phyloP scores from a whole-genome alignment of 2,797 vertebrate genomes.

The Brotogeris chrysoptera region DNA sequence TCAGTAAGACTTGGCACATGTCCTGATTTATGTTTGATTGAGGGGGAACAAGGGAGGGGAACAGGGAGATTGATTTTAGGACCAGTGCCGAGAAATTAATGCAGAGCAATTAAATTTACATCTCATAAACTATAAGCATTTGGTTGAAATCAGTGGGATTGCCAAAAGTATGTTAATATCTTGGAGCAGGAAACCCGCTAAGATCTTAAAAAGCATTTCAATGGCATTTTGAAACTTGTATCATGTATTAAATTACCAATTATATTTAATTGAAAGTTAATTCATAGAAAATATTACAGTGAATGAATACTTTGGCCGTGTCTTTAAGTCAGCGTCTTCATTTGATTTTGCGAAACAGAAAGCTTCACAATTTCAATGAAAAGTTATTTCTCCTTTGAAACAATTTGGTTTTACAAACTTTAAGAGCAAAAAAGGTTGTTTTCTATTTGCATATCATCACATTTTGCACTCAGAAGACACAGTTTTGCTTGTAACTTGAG shows the following conservation, averaged over 20 bases:
- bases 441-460: background rate
- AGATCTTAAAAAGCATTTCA: conserved; percentile 42
- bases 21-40: conserved; percentile 63
- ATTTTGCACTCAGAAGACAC: background rate
- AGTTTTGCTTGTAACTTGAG: background rate
- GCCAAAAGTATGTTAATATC: conserved; percentile 53
- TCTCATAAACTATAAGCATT: conserved; percentile 65
- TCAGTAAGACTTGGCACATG: conserved; percentile 52
- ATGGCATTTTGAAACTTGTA: background rate
- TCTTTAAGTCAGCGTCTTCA: background rate
- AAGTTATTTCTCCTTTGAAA: background rate
- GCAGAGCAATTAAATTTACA: conserved; percentile 71
- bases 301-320: background rate
- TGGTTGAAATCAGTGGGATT: conserved; percentile 50
- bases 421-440: background rate
- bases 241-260: conserved; percentile 2
- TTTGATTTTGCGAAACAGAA: background rate
- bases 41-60: conserved; percentile 47
- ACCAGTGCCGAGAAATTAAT: conserved; percentile 64
- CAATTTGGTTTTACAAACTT: background rate
- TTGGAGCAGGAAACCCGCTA: conserved; percentile 21
- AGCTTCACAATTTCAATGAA: background rate
- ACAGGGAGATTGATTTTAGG: conserved; percentile 63
- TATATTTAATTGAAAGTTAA: conserved; percentile 31
- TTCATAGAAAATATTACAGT: conserved; percentile 8